phyloP scores from a whole-genome alignment of 2,113 vertebrate species.

The Xenopus borealis region DNA sequence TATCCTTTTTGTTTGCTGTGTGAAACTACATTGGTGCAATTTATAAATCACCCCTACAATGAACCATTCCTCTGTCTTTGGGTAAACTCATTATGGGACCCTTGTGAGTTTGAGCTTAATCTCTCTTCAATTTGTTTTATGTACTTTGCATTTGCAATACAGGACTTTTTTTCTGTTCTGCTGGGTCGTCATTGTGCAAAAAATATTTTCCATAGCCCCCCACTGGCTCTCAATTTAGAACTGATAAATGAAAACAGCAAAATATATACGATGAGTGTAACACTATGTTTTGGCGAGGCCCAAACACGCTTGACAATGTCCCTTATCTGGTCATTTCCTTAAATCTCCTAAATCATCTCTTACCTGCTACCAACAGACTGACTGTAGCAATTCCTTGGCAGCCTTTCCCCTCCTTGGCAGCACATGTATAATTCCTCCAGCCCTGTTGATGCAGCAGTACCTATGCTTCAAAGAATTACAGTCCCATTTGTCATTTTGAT shows the following conservation, averaged over 20 bases:
- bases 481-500: slow-evolving; percentile 36
- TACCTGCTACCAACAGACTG: background rate
- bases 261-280: too few species aligned
- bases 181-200: slow-evolving; percentile 1
- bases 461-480: slow-evolving; percentile 5
- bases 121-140: background rate
- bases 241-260: slow-evolving; percentile 1
- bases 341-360: slow-evolving; percentile 29
- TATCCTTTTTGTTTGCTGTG: too few species aligned
- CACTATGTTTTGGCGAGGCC: slow-evolving; percentile 8
- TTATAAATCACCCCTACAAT: too few species aligned
- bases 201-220: slow-evolving; percentile 6
- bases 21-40: too few species aligned
- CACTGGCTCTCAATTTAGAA: slow-evolving; percentile 1
- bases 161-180: background rate
- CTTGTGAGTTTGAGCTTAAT: too few species aligned
- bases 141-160: background rate
- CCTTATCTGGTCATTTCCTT: slow-evolving; percentile 26
- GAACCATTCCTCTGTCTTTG: too few species aligned
- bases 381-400: slow-evolving; percentile 25
- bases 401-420: slow-evolving; percentile 8
- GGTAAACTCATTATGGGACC: too few species aligned
- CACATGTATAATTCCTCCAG: background rate
- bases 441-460: slow-evolving; percentile 38
- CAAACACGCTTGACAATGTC: slow-evolving; percentile 39